A percentile compares a stretch with the other conserved stretches of the same genome.
These are phyloP conservation scores for Leptinotarsa juncta DNA, from an alignment of 2,888 invertebrate species.

Conservation along the genomic window DNA sequence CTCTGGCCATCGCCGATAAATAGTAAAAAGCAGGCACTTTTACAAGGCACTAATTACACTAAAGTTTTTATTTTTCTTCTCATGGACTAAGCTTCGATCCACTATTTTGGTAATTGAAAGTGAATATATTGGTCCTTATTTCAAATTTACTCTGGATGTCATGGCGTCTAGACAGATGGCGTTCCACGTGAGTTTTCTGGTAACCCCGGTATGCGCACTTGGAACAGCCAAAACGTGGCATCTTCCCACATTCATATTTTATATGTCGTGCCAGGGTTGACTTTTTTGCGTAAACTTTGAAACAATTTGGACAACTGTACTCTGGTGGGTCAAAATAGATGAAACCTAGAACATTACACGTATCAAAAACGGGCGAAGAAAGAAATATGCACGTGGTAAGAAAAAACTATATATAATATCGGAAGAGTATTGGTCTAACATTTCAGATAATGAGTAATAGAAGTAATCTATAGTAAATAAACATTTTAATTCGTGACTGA, in stretches of 20 bases:
- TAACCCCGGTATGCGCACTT: conserved; percentile 56
- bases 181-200: conserved; percentile 58
- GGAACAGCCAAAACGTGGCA: conserved; percentile 59
- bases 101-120: conserved; percentile 37
- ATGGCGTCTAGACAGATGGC: conserved; percentile 57
- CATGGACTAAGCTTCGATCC: conserved; percentile 8
- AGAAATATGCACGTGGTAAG: conserved; percentile 15
- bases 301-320: conserved; percentile 50
- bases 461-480: not conserved
- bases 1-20: not conserved
- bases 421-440: conserved; percentile 5
- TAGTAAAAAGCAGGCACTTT: conserved; percentile 2
- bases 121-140: conserved; percentile 49
- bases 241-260: conserved; percentile 59
- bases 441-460: not conserved
- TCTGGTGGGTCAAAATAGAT: conserved; percentile 47
- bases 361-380: conserved; percentile 35
- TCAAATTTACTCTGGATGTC: conserved; percentile 51
- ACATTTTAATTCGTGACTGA: not conserved
- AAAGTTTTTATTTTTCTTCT: not conserved
- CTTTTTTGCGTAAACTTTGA: conserved; percentile 53
- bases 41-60: conserved; percentile 6
- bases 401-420: conserved; percentile 17
- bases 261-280: conserved; percentile 54
- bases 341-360: conserved; percentile 44